Percentiles rank a stretch among this genome's conserved stretches.
Conservation (phyloP, 2,113 vertebrate species). For the Eclectus roratus region DNA sequence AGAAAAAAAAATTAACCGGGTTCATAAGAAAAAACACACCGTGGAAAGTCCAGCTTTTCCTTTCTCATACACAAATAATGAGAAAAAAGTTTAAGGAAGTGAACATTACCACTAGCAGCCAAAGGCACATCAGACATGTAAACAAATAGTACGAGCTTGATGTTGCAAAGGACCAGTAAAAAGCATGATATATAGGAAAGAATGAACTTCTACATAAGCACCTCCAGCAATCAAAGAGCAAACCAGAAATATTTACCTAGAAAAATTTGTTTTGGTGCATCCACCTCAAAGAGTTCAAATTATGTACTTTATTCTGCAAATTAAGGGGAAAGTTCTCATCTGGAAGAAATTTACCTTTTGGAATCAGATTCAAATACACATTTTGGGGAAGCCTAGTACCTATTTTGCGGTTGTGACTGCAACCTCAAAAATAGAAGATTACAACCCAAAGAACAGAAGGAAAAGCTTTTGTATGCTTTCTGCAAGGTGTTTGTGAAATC, state of each 20-base stretch:
- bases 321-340: not conserved
- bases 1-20: not conserved
- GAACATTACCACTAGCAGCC: not conserved
- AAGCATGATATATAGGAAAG: not conserved
- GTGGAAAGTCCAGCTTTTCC: not conserved
- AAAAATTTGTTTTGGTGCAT: accelerated
- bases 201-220: not conserved
- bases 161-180: not conserved
- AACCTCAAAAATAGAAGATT: not conserved
- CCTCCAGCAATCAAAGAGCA: not conserved
- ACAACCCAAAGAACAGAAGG: accelerated
- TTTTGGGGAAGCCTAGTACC: accelerated
- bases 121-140: not conserved
- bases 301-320: accelerated
- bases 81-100: not conserved
- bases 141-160: not conserved
- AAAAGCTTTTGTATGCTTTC: not conserved
- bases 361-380: too few species aligned
- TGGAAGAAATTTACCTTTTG: not conserved
- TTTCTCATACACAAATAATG: not conserved
- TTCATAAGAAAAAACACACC: not conserved
- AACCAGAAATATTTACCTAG: not conserved
- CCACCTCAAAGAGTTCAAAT: not conserved
- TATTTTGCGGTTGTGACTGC: accelerated
- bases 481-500: not conserved